These are phyloP conservation scores for Lepidothrix coronata DNA, from an alignment of 2,113 vertebrate genomes.

Conservation along the genomic window DNA sequence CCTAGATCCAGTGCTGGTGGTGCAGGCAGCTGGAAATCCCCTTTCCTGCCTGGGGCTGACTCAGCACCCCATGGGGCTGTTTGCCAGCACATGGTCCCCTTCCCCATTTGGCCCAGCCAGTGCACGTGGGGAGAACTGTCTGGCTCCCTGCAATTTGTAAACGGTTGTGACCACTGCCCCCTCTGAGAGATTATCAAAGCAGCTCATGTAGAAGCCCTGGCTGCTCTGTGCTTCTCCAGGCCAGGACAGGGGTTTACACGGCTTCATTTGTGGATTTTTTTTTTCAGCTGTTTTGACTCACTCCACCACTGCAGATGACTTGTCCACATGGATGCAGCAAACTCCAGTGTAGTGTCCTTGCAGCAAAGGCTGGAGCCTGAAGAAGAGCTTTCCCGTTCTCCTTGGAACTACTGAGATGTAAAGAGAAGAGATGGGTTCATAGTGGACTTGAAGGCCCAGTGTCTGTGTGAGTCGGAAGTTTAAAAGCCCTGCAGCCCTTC, in stretches of 20 bases:
- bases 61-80: not conserved
- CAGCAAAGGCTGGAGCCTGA: not conserved
- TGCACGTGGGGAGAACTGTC: fast-evolving
- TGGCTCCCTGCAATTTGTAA: not conserved
- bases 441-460: not conserved
- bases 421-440: not conserved
- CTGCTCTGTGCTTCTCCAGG: not conserved
- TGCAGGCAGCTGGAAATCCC: not conserved
- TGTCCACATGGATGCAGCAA: not conserved
- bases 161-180: fast-evolving
- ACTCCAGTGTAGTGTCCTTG: not conserved
- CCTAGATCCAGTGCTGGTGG: not conserved
- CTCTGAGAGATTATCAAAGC: not conserved
- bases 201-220: not conserved
- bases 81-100: not conserved
- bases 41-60: not conserved
- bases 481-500: not conserved
- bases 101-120: not conserved
- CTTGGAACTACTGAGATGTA: not conserved
- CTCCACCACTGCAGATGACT: not conserved
- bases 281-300: not conserved
- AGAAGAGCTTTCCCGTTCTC: not conserved
- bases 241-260: not conserved
- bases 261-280: not conserved
- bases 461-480: not conserved